Percentiles rank a stretch among this genome's conserved stretches.
phyloP scores from a whole-genome alignment of 1,140 invertebrate genomes.

The Neocloeon triangulifer region DNA sequence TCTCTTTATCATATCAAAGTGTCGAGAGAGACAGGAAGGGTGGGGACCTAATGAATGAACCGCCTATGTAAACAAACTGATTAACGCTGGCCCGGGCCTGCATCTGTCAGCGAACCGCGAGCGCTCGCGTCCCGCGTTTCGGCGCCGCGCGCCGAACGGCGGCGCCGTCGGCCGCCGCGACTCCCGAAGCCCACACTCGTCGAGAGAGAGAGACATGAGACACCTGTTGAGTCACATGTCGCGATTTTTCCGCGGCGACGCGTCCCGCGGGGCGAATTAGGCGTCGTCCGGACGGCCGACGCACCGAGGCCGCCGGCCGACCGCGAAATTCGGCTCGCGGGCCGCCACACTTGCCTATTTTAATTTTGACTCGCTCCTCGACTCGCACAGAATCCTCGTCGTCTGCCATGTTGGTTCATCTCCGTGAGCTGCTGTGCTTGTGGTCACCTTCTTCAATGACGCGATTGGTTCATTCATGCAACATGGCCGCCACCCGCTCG shows the following conservation, averaged over 20 bases:
- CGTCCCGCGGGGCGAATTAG: not conserved
- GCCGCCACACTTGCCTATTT: slow-evolving; percentile 42
- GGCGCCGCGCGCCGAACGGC: no score
- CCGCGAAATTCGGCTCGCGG: not conserved
- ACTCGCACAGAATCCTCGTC: slow-evolving; percentile 60
- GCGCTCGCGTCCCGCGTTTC: no score
- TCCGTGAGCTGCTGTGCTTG: not conserved
- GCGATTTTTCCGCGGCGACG: not conserved
- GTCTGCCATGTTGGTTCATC: slow-evolving; percentile 69
- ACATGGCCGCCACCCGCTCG: no score
- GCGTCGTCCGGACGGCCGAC: not conserved
- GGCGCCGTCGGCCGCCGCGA: no score
- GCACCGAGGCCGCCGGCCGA: not conserved
- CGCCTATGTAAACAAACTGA: no score
- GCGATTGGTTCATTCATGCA: no score
- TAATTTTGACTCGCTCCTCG: slow-evolving; percentile 67
- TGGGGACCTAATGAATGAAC: no score
- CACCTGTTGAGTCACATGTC: slow-evolving; percentile 11
- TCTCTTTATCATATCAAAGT: no score
- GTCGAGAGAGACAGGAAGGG: no score
- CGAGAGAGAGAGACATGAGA: slow-evolving; percentile 5
- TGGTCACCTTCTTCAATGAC: slow-evolving; percentile 6
- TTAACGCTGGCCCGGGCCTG: no score
- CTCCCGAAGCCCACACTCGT: not conserved
- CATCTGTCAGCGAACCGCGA: no score